These are phyloP conservation scores for Scartelaos histophorus DNA, from an alignment of 2,113 vertebrate genomes.

Conservation along the genomic window DNA sequence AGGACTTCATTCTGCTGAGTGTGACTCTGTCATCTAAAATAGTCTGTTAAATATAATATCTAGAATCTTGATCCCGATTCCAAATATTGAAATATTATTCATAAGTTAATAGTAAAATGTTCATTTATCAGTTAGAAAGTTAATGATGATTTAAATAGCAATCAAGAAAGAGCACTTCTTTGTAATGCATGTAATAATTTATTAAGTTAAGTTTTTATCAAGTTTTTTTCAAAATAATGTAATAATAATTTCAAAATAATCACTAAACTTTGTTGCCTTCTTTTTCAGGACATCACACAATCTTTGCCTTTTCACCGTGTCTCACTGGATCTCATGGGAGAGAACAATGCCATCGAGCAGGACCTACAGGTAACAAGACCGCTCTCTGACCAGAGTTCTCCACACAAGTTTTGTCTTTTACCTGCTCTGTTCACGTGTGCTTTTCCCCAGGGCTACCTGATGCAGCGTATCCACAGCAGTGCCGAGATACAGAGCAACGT, in stretches of 20 bases:
- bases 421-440: background rate
- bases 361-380: slow-evolving; percentile 82
- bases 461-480: slow-evolving; percentile 95
- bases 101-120: no score
- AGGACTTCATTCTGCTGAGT: no score
- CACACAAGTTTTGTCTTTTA: background rate
- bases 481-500: slow-evolving; percentile 98
- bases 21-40: no score
- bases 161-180: background rate
- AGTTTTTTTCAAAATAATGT: background rate
- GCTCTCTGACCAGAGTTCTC: no score
- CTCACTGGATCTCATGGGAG: slow-evolving; percentile 91
- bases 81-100: no score
- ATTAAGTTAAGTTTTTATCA: no score
- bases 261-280: background rate
- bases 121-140: no score
- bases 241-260: background rate
- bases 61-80: no score
- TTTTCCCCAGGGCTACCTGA: slow-evolving; percentile 82
- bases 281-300: slow-evolving; percentile 88
- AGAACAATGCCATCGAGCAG: slow-evolving; percentile 93
- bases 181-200: background rate
- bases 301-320: slow-evolving; percentile 94
- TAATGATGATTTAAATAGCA: background rate
- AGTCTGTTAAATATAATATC: no score